Conservation (phyloP, 2,113 vertebrate species). For the Redunca redunca region DNA sequence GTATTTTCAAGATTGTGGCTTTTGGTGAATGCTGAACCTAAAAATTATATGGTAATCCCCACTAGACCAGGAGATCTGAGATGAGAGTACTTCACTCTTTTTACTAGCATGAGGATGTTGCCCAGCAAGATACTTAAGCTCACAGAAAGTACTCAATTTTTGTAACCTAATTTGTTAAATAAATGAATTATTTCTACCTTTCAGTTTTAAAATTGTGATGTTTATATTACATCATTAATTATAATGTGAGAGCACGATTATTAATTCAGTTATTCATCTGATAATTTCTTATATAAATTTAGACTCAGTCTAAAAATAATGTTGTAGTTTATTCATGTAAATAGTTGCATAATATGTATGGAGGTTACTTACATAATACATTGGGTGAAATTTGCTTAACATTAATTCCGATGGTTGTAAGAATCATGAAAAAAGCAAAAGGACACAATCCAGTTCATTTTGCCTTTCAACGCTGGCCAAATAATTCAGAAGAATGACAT, state of each 20-base stretch:
- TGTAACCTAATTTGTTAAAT: not conserved
- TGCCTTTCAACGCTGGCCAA: not conserved
- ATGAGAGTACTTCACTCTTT: not conserved
- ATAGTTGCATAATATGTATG: not conserved
- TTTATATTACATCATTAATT: not conserved
- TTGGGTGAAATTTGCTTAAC: not conserved
- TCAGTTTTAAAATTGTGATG: not conserved
- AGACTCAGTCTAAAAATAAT: not conserved
- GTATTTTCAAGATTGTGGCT: not conserved
- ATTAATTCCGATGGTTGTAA: not conserved
- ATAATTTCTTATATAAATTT: not conserved
- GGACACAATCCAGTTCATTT: not conserved
- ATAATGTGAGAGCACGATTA: not conserved
- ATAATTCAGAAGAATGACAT: not conserved
- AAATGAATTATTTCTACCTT: not conserved
- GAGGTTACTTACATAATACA: not conserved
- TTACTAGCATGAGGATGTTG: fast-evolving
- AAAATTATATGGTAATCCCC: not conserved
- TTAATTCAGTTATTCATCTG: not conserved
- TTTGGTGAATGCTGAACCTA: not conserved
- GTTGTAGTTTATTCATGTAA: not conserved
- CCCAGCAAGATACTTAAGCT: not conserved
- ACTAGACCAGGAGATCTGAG: not conserved
- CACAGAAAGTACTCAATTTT: not conserved
- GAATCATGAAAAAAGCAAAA: not conserved